Base-by-base conservation (phyloP, 2,888 invertebrate species). In the Euplexia lucipara region DNA sequence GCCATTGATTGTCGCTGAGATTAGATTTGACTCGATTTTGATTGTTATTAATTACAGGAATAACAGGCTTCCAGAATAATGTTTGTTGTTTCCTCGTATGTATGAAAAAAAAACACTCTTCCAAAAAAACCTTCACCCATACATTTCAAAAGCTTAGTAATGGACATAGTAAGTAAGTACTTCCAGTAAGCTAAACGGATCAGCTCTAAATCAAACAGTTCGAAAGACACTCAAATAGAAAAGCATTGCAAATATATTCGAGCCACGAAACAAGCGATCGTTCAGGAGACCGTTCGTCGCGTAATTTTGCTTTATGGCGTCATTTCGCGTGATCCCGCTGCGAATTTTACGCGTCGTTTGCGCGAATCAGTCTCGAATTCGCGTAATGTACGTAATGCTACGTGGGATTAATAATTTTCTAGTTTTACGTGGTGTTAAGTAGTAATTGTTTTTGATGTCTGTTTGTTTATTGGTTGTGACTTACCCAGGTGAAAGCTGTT, bases 221-320 rank as follows among this genome's bases (percentile, higher is more conserved):
- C 57, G 3, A 10, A 37, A 52, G 45, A 68, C 47, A 60, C 56
- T 71, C 56, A 57, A 71, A 74, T 61, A 68, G 71, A 52, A 70
- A 42, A 59, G 54, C 39, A 67, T 70, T 34, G 58, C 72, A 64
- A 72, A 69, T 76, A 64, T 79, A 76, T 74, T 79, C 64, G 73
- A 44, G 62, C 77, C 70, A 73, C 79, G 68, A 71, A 79, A 74
- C 73, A 72, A 68, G 77, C 71, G 73, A 72, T 66, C 70, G 72
- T 75, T 78, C 78, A 58, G 54, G 71, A 75, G 73, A 79, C 79
- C 65, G 68, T 75, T 84, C 76, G 78, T 78, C 80, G 78, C 82
- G 85, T 85, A 84, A 88, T 87, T 88, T 88, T 80, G 71, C 82
- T 86, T 88, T 84, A 88, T 82, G 84, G 78, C 83, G 79, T 86